Percentiles rank a stretch among this genome's conserved stretches.
Evolutionary conservation across 2,797 vertebrate genomes (phyloP).

Genomic region (Melanogrammus aeglefinus): DNA sequence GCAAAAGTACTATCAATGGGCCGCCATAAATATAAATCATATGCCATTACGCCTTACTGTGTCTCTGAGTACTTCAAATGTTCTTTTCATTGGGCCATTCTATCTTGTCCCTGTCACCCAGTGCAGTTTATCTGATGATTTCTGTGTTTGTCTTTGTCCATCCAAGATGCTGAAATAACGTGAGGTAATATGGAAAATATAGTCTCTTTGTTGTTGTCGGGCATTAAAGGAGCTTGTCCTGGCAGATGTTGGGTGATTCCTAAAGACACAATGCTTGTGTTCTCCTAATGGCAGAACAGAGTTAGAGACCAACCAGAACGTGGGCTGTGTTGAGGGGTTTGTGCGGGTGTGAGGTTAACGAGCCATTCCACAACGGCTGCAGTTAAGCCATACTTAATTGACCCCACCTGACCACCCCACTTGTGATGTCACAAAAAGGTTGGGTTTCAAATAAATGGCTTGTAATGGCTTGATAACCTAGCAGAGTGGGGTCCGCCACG

Average conservation of each 20-base stretch:
- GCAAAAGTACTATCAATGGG: background rate
- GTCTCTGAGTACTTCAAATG: background rate
- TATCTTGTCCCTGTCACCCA: background rate
- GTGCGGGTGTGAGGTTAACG: background rate
- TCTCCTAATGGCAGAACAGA: background rate
- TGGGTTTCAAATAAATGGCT: slow-evolving; percentile 43
- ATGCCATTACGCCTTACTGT: background rate
- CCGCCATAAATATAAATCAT: background rate
- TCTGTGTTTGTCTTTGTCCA: background rate
- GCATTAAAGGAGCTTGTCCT: background rate
- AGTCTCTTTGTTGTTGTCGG: background rate
- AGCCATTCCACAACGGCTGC: background rate
- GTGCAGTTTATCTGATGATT: background rate
- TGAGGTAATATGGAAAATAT: background rate
- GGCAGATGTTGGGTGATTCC: background rate
- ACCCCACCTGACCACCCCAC: background rate
- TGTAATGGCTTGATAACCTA: slow-evolving; percentile 60
- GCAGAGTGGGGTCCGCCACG: slow-evolving; percentile 37
- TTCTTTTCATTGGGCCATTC: background rate
- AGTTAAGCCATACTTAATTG: background rate
- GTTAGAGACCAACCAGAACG: too few species aligned
- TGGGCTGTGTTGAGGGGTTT: too few species aligned
- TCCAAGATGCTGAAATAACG: background rate
- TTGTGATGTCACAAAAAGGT: background rate
- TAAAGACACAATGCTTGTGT: background rate